phyloP scores from a whole-genome alignment of 2,113 vertebrate species.

The Sander vitreus region DNA sequence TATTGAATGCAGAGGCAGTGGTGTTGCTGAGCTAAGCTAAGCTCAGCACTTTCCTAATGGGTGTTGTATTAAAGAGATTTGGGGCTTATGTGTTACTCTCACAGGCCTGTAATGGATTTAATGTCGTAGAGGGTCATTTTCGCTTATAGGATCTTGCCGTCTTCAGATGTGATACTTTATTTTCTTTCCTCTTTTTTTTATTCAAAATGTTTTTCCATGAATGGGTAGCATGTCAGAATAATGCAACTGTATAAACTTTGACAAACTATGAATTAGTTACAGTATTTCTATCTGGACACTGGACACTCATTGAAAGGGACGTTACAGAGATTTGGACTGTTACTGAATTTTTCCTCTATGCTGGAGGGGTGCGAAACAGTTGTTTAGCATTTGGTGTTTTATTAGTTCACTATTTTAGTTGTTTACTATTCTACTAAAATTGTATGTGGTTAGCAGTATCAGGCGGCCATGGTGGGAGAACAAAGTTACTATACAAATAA shows the following conservation, averaged over 20 bases:
- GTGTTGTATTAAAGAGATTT: slow-evolving; percentile 82
- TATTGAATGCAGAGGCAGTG: slow-evolving; percentile 38
- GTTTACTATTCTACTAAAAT: not conserved
- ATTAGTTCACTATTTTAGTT: not conserved
- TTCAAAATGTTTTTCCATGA: not conserved
- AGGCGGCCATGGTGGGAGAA: not conserved
- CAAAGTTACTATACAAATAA: not conserved
- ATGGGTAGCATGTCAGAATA: not conserved
- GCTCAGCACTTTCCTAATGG: slow-evolving; percentile 84
- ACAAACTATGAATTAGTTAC: not conserved
- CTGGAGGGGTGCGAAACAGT: not conserved
- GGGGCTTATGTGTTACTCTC: slow-evolving; percentile 78
- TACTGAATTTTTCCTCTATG: too few relatives aligned
- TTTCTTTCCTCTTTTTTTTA: not conserved
- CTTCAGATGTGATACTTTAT: slow-evolving; percentile 2
- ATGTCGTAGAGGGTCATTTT: slow-evolving; percentile 67
- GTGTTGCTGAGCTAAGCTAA: slow-evolving; percentile 64
- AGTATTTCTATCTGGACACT: not conserved
- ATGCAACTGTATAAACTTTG: not conserved
- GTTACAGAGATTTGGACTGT: not conserved
- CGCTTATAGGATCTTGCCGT: slow-evolving; percentile 14
- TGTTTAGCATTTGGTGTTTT: not conserved
- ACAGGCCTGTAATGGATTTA: slow-evolving; percentile 73
- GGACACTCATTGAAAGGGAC: too few relatives aligned
- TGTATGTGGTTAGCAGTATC: not conserved